Evolutionary conservation across 2,888 invertebrate genomes (phyloP).

Genomic region (Metopia argyrocephala): DNA sequence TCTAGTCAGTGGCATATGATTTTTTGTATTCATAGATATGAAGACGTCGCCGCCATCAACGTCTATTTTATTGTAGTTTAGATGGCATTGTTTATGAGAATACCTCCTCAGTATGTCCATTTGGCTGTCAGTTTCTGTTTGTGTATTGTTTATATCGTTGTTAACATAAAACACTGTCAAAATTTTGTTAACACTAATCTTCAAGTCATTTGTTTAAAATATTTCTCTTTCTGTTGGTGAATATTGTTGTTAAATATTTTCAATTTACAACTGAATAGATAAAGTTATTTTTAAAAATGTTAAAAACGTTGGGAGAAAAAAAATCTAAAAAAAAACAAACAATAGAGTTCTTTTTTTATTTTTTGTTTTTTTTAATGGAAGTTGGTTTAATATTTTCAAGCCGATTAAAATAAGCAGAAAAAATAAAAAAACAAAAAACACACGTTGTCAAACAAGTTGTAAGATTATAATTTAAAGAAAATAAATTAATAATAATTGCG

Average conservation of each 20-base stretch:
- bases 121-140: neutral
- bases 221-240: conserved; percentile 3
- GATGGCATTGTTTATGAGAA: neutral
- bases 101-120: neutral
- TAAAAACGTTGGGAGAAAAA: neutral
- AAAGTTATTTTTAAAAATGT: conserved; percentile 17
- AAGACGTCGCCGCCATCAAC: neutral
- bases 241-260: conserved; percentile 35
- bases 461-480: too few relatives aligned
- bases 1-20: conserved; percentile 5
- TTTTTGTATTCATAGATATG: conserved; percentile 2
- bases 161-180: conserved; percentile 53
- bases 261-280: conserved; percentile 46
- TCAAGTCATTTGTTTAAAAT: conserved; percentile 35
- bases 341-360: neutral
- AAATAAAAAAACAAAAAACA: neutral
- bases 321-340: conserved; percentile 1
- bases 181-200: conserved; percentile 52
- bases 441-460: neutral
- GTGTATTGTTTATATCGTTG: conserved; percentile 8
- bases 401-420: conserved; percentile 13
- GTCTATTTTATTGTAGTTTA: neutral
- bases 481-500: too few relatives aligned
- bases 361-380: conserved; percentile 19
- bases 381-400: conserved; percentile 1